Evolutionary conservation across 2,113 vertebrate species (phyloP), one percentile per base, ranked within the genome.

Genomic region (Loxodonta africana): DNA sequence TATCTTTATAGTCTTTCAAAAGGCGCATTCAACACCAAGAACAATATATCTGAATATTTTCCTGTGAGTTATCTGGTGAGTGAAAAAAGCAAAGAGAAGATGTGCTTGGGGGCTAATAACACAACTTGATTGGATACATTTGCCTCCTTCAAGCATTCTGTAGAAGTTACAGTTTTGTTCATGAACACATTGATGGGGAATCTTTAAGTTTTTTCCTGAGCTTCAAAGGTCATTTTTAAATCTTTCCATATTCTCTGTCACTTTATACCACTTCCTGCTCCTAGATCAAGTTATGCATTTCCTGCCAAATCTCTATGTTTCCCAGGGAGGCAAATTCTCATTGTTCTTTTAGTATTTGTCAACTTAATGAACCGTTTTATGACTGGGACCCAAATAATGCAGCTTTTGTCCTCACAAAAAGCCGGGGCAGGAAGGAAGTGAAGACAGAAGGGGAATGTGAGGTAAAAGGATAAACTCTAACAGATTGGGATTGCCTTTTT

Each of bases 301-400:
- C 37, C 86, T 93, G 26, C 41, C 57, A 7, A 71, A 12, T 48
- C 65, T 90, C 46, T 87, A 3, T 53, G 41, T 84, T 95, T 95
- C 83, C 62, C 71, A 83, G 37, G 33, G 57, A 81, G 76, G 51
- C 46, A 73, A 5, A 83, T 33, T 87, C 33, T 86, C 89, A 51
- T 51, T 92, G 67, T 93, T 90, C 67, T 76, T 88, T 92, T 71
- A 71, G 33, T 62, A 6, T 67, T 86, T 69, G 14, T 46, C 80
- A 95, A 41, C 60, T 96, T 89, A 92, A 60, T 67, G 76, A 83
- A 67, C 48, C 84, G 17, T 77, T 94, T 94, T 87, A 91, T 94
- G 80, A 84, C 83, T 91, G 77, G 57, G 25, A 84, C 2, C 1
- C 83, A 63, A 84, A 91, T 86, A 94, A 83, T 65, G 20, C 62